These are phyloP conservation scores for Heliconius sara DNA, from an alignment of 2,888 invertebrate genomes.

Conservation along the genomic window DNA sequence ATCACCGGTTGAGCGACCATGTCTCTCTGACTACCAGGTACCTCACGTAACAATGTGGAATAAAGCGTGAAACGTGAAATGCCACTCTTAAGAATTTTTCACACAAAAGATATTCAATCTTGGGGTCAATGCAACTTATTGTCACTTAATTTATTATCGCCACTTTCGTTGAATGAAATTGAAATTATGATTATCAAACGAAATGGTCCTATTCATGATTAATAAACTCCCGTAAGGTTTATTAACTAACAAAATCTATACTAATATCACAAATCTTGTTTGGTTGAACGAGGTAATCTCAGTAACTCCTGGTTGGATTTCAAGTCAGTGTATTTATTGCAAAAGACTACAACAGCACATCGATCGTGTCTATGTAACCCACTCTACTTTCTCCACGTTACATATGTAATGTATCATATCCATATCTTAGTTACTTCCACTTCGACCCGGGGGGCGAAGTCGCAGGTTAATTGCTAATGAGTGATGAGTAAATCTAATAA, in stretches of 20 bases:
- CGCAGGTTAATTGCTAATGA: no score
- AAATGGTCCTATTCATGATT: background rate
- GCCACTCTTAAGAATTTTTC: background rate
- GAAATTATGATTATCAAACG: background rate
- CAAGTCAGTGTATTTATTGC: no score
- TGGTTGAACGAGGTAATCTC: background rate
- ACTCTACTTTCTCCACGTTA: no score
- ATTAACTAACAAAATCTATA: background rate
- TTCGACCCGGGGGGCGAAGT: no score
- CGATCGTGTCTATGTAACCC: no score
- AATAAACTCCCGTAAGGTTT: background rate
- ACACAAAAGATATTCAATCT: background rate
- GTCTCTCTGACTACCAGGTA: background rate
- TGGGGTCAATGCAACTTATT: constrained; percentile 15
- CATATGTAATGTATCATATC: no score
- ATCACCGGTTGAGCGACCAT: background rate
- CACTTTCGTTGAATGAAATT: background rate
- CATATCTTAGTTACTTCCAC: no score
- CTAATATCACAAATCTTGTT: background rate
- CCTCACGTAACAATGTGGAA: background rate
- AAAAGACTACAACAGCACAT: no score
- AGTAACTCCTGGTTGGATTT: background rate
- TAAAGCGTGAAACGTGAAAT: background rate
- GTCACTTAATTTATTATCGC: background rate
- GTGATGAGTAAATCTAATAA: no score